Base-by-base conservation (phyloP, 2,113 vertebrate species). In the Callaeas wilsoni region DNA sequence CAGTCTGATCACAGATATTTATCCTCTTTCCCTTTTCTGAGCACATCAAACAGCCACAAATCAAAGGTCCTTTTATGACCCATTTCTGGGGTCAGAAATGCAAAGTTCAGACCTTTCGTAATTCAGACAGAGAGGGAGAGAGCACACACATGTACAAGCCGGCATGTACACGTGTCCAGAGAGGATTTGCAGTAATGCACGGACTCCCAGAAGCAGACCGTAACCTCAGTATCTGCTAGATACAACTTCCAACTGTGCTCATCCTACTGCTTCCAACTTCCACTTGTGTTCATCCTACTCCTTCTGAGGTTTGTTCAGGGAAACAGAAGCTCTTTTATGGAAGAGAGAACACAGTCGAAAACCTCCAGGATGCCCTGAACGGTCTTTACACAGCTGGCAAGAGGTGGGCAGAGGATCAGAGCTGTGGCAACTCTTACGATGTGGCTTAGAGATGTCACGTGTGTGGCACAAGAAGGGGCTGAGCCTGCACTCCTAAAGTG, bases 71-170 rank as follows among this genome's bases (percentile, higher is more conserved):
- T 29, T 44, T 78, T 62, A 41, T 13, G 27, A 65, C 25, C 62
- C 56, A 37, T 65, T 91, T 64, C 46, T 73, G 49, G 46, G 18
- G 15, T 50, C 29, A 76, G 57, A 67, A 92, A 81, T 7, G 19
- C 29, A 42, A 63, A 82, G 47, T 65, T 59, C 21, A 67, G 50
- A 41, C 14, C 5, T 62, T 73, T 55, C 16, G 5, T 29, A 50
- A 30, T 15, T 77, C 46, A 60, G 23, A n/a, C 15, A 47, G 44
- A 55, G 23, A 57, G 37, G 63, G 32, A 35, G 32, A 42, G 26
- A 14, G 15, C 0, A 1, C 6, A 9, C 17, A 10, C 0, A 0
- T 4, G 13, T 46, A 15, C 12, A 52, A 47, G 35, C 39, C 10
- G 16, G 35, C 9, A 1, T 1, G 25, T 14, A 3, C 12, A n/a